A percentile compares a stretch with the other conserved stretches of the same genome.
Conservation (phyloP, 2,797 vertebrate species). For the Lemur catta region DNA sequence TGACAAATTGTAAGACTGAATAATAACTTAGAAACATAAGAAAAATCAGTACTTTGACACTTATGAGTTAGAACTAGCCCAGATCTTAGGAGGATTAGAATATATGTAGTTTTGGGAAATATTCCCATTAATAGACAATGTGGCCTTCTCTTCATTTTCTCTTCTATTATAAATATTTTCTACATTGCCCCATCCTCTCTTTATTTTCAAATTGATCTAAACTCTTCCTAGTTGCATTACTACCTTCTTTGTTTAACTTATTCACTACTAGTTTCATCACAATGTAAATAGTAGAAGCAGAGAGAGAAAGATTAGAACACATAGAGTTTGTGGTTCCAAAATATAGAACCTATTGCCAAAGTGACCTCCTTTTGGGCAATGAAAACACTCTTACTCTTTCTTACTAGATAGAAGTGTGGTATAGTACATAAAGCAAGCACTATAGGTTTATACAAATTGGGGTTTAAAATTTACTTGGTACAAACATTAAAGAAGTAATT, state of each 20-base stretch:
- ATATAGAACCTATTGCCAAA: neutral
- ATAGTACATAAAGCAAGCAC: neutral
- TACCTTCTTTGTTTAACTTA: neutral
- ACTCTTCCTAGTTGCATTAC: neutral
- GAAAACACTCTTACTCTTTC: neutral
- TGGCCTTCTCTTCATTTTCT: neutral
- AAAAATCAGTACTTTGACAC: neutral
- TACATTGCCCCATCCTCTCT: neutral
- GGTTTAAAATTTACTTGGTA: neutral
- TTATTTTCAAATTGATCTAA: neutral
- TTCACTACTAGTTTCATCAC: neutral
- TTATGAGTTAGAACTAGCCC: neutral
- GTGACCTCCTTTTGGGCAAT: neutral
- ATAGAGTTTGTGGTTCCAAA: neutral
- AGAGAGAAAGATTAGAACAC: neutral
- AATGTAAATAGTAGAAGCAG: neutral
- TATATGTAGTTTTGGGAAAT: neutral
- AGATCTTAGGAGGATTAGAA: neutral
- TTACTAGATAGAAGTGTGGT: neutral
- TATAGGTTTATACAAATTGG: neutral
- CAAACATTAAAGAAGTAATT: neutral
- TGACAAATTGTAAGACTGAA: neutral
- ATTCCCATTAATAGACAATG: neutral
- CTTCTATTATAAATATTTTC: neutral
- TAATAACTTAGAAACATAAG: neutral